phyloP scores from a whole-genome alignment of 2,113 vertebrate species.

The Coturnix japonica region DNA sequence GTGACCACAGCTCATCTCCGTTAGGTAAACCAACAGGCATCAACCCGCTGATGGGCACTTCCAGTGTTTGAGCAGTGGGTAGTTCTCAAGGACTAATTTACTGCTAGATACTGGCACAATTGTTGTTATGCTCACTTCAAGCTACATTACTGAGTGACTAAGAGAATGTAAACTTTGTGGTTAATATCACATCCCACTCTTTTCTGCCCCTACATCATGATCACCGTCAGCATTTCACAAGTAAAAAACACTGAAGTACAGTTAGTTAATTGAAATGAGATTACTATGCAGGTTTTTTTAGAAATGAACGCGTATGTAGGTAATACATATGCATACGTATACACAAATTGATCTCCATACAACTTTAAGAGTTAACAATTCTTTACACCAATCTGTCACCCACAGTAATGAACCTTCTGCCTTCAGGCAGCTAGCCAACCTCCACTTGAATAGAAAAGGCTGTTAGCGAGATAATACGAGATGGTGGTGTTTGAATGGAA shows the following conservation, averaged over 20 bases:
- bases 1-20: not conserved
- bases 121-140: not conserved
- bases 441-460: not conserved
- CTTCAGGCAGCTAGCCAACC: not conserved
- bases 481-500: not conserved
- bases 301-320: too few relatives aligned
- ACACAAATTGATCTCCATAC: not conserved
- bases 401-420: too few relatives aligned
- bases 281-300: too few relatives aligned
- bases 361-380: not conserved
- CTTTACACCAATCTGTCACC: not conserved
- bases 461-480: not conserved
- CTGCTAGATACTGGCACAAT: not conserved
- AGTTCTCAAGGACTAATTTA: not conserved
- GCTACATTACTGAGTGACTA: not conserved
- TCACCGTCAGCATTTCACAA: not conserved
- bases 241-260: not conserved
- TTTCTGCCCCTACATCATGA: not conserved
- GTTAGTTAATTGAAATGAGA: not conserved
- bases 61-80: not conserved
- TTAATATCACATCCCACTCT: not conserved
- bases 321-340: not conserved
- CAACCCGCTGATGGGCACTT: not conserved
- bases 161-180: fast-evolving
- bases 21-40: not conserved